A percentile compares a stretch with the other conserved stretches of the same genome.
phyloP scores from a whole-genome alignment of 2,113 vertebrate species.

The Leptodactylus fuscus region DNA sequence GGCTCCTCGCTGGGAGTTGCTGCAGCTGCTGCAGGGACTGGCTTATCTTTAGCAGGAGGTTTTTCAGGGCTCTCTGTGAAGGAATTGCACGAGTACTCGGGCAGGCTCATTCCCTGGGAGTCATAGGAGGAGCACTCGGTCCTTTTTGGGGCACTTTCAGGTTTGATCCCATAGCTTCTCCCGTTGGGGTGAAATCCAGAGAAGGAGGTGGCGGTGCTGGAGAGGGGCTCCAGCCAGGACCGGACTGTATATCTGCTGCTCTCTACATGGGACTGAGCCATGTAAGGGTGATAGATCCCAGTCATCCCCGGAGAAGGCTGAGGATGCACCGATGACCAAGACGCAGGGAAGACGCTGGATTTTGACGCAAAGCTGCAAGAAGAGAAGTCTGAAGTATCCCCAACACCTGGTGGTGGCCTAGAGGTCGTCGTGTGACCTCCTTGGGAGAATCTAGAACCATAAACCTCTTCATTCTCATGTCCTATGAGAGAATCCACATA shows the following conservation, averaged over 20 bases:
- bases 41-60: constrained; percentile 72
- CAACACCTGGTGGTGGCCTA: constrained; percentile 91
- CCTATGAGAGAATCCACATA: constrained; percentile 97
- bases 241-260: constrained; percentile 88
- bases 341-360: constrained; percentile 89
- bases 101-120: constrained; percentile 79
- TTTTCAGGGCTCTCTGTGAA: constrained; percentile 84
- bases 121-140: constrained; percentile 82
- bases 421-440: constrained; percentile 84
- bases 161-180: constrained; percentile 88
- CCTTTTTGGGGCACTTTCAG: constrained; percentile 81
- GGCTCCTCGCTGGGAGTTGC: constrained; percentile 81
- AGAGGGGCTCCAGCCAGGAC: constrained; percentile 93
- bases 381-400: constrained; percentile 88
- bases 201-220: constrained; percentile 78
- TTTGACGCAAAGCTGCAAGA: constrained; percentile 97
- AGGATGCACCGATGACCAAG: constrained; percentile 90
- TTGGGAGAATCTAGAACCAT: constrained; percentile 88
- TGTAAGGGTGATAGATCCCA: constrained; percentile 93
- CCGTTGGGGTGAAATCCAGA: constrained; percentile 80
- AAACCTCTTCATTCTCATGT: constrained; percentile 92
- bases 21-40: neutral
- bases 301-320: constrained; percentile 83
- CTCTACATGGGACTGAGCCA: constrained; percentile 89
- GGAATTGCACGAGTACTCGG: constrained; percentile 81